Base-by-base conservation (phyloP, 2,797 vertebrate genomes). In the Distichodus sexfasciatus region DNA sequence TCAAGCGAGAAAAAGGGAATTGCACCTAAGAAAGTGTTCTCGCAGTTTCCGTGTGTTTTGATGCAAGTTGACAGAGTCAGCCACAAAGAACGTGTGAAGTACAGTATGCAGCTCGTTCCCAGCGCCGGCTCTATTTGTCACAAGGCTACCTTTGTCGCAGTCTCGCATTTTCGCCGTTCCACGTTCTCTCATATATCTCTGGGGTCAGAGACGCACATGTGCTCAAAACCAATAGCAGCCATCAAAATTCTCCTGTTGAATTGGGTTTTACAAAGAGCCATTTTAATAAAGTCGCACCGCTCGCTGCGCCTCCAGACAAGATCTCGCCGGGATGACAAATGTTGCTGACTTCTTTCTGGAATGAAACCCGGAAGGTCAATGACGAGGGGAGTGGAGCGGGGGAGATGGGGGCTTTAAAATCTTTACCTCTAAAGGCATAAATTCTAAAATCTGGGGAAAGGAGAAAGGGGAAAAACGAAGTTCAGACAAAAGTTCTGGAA, bases 261-360 rank as follows among this genome's bases (percentile, higher is more conserved):
- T 73, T 86, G 76, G 86, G 77, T 85, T 88, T 87, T 89, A 89
- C 79, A 88, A 90, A 91, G 84, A 88, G 83, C 65, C 83, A 81
- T 84, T 89, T 86, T 86, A 89, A 84, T 87, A 83, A 76, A 84
- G 85, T 80, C 81, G 79, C 84, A 82, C 80, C 80, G 71, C 82
- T 83, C 74, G 75, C 80, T 76, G 82, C 74, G 53, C 83, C 81
- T 81, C 84, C 78, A 83, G 84, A 87, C 84, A 91, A 87, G 81
- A 87, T 80, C 57, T 80, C 83, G 74, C 78, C 85, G 78, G 82
- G 81, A 87, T 91, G 87, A 92, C 87, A 90, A 92, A 94, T 89
- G 89, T 74, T 84, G 86, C 82, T 23, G 84, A 90, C 84, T 89
- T 87, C 82, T 88, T 83, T 74, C 87, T 90, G 86, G 83, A 90